These are phyloP conservation scores for Glyptemys insculpta DNA, from an alignment of 2,797 vertebrate species.

Conservation along the genomic window DNA sequence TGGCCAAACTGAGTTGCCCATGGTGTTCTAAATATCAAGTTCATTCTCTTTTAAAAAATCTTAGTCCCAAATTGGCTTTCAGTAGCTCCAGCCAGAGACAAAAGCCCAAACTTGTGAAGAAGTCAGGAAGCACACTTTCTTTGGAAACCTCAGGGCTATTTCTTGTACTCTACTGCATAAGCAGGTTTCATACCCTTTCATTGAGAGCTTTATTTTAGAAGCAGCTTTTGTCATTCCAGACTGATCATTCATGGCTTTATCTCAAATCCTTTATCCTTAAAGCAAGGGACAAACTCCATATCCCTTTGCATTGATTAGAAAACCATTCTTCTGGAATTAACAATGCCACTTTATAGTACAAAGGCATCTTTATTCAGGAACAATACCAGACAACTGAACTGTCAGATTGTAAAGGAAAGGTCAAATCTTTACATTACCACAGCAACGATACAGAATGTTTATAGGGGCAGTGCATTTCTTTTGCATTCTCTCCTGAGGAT, in stretches of 20 bases:
- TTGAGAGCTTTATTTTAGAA: not conserved
- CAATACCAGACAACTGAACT: constrained; percentile 15
- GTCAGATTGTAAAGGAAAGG: constrained; percentile 25
- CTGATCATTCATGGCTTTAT: constrained; percentile 26
- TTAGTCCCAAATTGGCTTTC: constrained; percentile 13
- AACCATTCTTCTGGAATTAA: constrained; percentile 28
- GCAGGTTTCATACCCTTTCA: not conserved
- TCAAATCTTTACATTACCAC: constrained; percentile 19
- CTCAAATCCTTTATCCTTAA: constrained; percentile 23
- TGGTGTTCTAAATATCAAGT: not conserved
- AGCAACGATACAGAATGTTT: not conserved
- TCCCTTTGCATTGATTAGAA: constrained; percentile 11
- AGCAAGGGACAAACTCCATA: not conserved
- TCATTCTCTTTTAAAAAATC: not conserved
- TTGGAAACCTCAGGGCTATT: not conserved
- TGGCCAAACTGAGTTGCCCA: not conserved
- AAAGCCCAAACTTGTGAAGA: constrained; percentile 6
- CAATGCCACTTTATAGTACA: constrained; percentile 8
- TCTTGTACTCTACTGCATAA: not conserved
- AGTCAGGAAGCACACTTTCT: not conserved
- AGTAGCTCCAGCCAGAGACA: not conserved
- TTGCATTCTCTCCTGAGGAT: not conserved
- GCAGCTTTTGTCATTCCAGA: constrained; percentile 39
- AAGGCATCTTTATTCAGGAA: constrained; percentile 6
- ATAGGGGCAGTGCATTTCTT: constrained; percentile 20